Percentiles rank a stretch among this genome's conserved stretches.
Conservation (phyloP, 2,113 vertebrate species). For the Meleagris gallopavo region DNA sequence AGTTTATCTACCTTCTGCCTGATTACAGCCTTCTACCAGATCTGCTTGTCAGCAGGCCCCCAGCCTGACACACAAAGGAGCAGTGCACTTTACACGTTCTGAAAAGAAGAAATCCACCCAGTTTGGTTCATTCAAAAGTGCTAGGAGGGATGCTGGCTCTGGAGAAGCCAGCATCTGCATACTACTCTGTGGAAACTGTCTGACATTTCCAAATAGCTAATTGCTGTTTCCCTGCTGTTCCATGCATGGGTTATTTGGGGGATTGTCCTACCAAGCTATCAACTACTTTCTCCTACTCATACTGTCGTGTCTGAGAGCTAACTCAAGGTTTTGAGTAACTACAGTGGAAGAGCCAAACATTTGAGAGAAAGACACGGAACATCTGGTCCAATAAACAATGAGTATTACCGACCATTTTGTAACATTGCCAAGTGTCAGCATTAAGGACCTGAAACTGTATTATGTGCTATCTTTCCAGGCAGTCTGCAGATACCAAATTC, state of each 20-base stretch:
- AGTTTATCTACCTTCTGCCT: neutral
- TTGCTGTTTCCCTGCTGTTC: neutral
- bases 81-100: neutral
- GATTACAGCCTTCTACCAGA: neutral
- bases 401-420: neutral
- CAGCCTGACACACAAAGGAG: neutral
- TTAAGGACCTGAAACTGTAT: neutral
- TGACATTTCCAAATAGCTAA: neutral
- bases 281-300: neutral
- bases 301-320: neutral
- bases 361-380: neutral
- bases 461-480: neutral
- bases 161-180: neutral
- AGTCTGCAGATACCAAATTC: neutral
- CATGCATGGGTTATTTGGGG: neutral
- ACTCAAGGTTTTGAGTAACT: neutral
- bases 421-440: neutral
- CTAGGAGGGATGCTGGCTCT: neutral
- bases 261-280: neutral
- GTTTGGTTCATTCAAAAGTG: neutral
- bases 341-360: neutral
- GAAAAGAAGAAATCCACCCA: neutral
- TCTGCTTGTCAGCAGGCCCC: neutral
- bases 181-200: neutral
- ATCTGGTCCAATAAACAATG: neutral